A percentile compares a stretch with the other conserved stretches of the same genome.
Conservation (phyloP, 2,113 vertebrate genomes). For the Platycercus adscitus region DNA sequence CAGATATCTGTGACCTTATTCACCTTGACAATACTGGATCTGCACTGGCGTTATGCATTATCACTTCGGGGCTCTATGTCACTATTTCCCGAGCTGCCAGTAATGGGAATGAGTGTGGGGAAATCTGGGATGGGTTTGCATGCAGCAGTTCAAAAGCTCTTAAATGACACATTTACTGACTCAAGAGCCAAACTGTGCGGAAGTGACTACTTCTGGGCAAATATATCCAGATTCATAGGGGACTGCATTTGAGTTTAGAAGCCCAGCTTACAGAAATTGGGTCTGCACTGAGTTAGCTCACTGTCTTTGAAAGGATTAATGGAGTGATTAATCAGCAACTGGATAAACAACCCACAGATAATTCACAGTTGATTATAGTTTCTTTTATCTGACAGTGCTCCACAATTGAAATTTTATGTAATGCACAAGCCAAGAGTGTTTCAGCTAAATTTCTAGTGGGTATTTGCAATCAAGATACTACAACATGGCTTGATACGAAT, state of each 20-base stretch:
- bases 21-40: neutral
- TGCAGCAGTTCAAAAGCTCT: neutral
- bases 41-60: neutral
- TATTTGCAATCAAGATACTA: neutral
- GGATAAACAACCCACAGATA: constrained; percentile 44
- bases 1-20: neutral
- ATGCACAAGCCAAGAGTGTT: neutral
- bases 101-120: neutral
- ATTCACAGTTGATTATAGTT: constrained; percentile 39
- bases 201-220: neutral
- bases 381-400: constrained; percentile 37
- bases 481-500: neutral
- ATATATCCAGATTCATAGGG: neutral
- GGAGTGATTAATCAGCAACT: constrained; percentile 41
- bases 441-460: constrained; percentile 3
- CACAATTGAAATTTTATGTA: constrained; percentile 25
- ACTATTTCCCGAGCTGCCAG: neutral
- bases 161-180: neutral
- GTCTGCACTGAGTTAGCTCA: neutral
- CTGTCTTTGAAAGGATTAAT: constrained; percentile 19
- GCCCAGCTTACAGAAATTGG: neutral
- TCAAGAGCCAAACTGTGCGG: neutral
- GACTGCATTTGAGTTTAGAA: neutral
- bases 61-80: neutral
- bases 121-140: neutral